Percentiles rank a stretch among this genome's conserved stretches.
Evolutionary conservation across 2,888 invertebrate species (phyloP).

Genomic region (Spialia ferax): DNA sequence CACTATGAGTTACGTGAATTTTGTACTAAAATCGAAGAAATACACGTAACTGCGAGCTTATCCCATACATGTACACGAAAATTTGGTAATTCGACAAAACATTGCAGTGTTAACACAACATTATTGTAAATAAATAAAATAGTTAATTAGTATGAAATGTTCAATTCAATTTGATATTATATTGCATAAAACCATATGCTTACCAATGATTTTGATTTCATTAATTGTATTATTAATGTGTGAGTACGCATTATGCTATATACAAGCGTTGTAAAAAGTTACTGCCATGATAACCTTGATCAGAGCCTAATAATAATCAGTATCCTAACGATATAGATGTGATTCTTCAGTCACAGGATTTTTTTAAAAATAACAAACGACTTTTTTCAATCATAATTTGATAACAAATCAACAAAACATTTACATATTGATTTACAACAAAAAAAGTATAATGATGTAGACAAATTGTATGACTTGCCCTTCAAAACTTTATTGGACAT

Average conservation of each 20-base stretch:
- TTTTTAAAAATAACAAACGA: not conserved
- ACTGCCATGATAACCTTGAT: constrained; percentile 19
- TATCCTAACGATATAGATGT: constrained; percentile 15
- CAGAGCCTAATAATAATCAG: not conserved
- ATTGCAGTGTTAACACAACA: constrained; percentile 36
- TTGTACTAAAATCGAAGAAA: constrained; percentile 30
- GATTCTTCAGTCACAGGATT: constrained; percentile 11
- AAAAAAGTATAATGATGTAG: not conserved
- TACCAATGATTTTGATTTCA: constrained; percentile 35
- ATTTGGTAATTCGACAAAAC: constrained; percentile 80
- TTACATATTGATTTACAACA: constrained; percentile 24
- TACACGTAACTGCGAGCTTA: constrained; percentile 24
- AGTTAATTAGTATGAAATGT: constrained; percentile 3
- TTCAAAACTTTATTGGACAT: not conserved
- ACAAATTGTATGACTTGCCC: not conserved
- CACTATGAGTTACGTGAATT: constrained; percentile 50
- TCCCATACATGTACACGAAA: constrained; percentile 55
- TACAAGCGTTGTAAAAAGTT: constrained; percentile 22
- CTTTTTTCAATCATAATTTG: constrained; percentile 10
- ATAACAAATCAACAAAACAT: constrained; percentile 22
- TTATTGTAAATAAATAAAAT: constrained; percentile 1
- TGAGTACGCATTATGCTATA: constrained; percentile 29
- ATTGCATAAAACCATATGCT: constrained; percentile 23
- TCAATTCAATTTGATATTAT: constrained; percentile 5
- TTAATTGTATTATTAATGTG: constrained; percentile 26